Base-by-base conservation (phyloP, 2,888 invertebrate genomes). In the Sphecodes monilicornis region DNA sequence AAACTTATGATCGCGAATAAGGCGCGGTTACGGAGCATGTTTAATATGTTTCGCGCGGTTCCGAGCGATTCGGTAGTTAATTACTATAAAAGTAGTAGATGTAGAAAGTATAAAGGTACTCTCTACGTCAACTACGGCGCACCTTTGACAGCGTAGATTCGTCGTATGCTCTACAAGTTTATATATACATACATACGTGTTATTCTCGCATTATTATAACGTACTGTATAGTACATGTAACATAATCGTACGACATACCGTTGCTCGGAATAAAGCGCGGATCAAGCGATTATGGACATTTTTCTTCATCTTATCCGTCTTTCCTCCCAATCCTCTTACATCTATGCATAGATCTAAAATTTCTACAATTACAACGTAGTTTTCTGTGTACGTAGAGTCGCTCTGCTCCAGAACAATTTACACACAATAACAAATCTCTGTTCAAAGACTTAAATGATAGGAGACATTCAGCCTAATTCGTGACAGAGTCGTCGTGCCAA, bases 401-500 rank as follows among this genome's bases (percentile, higher is more conserved):
- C 69, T 79, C 70, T 76, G 69, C 70, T 84, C 80, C 82, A 82
- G 78, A 82, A 71, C 70, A 64, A 54, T 72, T 76, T 66, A 36
- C 46, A 71, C 71, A 78, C 72, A 78, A 60, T 57, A 76, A 85
- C 76, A 78, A 78, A 84, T 68, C 69, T 70, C 73, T 69, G 43
- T 79, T n/a, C 22, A 54, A 54, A n/a, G n/a, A 79, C 60, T 81
- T 57, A 57, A 77, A 76, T 66, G 43, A 46, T 39, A 36, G 79
- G 50, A 74, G 29, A 82, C 70, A 68, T 86, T 89, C 79, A 90
- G 80, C 88, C 87, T 85, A 90, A 87, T 89, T 91, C 81, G 82
- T 76, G 76, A 88, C 81, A 80, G 86, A 86, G 81, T 86, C 75
- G 83, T 88, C 83, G 89, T 91, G 88, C 91, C 91, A 91, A 90